These are phyloP conservation scores for Chaetogeoica ovagalla DNA, from an alignment of 2,888 invertebrate genomes.

Conservation along the genomic window DNA sequence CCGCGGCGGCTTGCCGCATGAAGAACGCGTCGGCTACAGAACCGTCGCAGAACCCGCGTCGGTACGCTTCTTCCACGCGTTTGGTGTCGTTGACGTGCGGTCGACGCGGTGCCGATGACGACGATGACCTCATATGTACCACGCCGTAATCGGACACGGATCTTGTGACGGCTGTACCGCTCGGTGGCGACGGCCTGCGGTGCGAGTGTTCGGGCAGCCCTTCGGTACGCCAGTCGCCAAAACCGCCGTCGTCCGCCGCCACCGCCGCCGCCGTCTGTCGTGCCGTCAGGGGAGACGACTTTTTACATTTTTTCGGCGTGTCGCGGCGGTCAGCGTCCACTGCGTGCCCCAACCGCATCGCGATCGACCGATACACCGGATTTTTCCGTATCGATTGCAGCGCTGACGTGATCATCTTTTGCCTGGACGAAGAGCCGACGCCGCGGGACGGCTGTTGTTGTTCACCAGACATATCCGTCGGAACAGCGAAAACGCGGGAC, in stretches of 20 bases:
- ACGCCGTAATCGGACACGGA: slow-evolving; percentile 41
- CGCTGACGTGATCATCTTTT: slow-evolving; percentile 54
- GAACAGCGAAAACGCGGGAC: too few species aligned
- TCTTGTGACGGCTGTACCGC: background rate
- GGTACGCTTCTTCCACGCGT: slow-evolving; percentile 47
- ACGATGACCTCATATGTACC: background rate
- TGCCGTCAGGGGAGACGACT: background rate
- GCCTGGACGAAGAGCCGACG: slow-evolving; percentile 34
- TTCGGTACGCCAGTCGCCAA: slow-evolving; percentile 47
- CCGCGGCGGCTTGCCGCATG: slow-evolving; percentile 21
- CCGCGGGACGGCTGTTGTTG: background rate
- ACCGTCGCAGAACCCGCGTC: slow-evolving; percentile 55
- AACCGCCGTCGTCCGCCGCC: slow-evolving; percentile 54
- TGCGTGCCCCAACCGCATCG: slow-evolving; percentile 20
- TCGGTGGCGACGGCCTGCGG: slow-evolving; percentile 30
- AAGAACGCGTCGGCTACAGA: slow-evolving; percentile 59
- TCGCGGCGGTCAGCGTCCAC: background rate
- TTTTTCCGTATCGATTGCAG: slow-evolving; percentile 58
- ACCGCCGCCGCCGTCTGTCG: background rate
- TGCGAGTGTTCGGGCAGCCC: slow-evolving; percentile 46
- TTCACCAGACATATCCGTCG: slow-evolving; percentile 22
- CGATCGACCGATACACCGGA: slow-evolving; percentile 59
- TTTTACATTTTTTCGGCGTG: slow-evolving; percentile 33
- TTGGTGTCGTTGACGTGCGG: slow-evolving; percentile 17
- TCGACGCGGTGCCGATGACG: background rate